Evolutionary conservation across 2,113 vertebrate species (phyloP), one percentile per base, ranked within the genome.

Genomic region (Brachirus orientalis): DNA sequence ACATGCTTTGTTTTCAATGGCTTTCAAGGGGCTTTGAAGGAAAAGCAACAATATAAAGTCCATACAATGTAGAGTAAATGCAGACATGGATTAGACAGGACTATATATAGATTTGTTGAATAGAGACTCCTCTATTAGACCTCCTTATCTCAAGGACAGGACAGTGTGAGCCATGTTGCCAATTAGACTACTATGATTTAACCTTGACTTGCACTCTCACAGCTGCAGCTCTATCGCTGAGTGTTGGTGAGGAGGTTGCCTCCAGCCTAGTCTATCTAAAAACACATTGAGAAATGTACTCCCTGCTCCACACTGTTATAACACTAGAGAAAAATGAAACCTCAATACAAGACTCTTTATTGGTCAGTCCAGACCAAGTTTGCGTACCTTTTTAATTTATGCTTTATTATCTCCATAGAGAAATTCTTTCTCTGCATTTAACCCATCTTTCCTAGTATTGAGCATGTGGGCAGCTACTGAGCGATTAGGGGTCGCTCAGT

Each of bases 61-160:
- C 44, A 57, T 33, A 56, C 54, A 60, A 57, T 46, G 70, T 50
- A 65, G 84, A 84, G 40, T 67, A 79, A 75, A 87, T 8, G 38
- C 79, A 81, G 88, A 86, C 75, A 50, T 41, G 70, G 82, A 81
- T 65, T 69, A 76, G 74, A 72, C 40, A 83, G 78, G 85, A 75
- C 80, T 72, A 76, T 85, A 90, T 88, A 89, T 86, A 90, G 84
- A 73, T 47, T 51, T 66, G 80, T 70, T 65, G 84, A 85, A 85
- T 60, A 88, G 79, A 87, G 80, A 80, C 75, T 75, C 66, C 82
- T 72, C 80, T 75, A 63, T 87, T 92, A 88, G 88, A 92, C 80
- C 72, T 75, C 72, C 66, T 85, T 89, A 91, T 90, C 87, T 90
- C 89, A 92, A 94, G 92, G 91, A 88, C 86, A 66, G 90, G 71